Evolutionary conservation across 2,113 vertebrate species (phyloP).

Genomic region (Eleginops maclovinus): DNA sequence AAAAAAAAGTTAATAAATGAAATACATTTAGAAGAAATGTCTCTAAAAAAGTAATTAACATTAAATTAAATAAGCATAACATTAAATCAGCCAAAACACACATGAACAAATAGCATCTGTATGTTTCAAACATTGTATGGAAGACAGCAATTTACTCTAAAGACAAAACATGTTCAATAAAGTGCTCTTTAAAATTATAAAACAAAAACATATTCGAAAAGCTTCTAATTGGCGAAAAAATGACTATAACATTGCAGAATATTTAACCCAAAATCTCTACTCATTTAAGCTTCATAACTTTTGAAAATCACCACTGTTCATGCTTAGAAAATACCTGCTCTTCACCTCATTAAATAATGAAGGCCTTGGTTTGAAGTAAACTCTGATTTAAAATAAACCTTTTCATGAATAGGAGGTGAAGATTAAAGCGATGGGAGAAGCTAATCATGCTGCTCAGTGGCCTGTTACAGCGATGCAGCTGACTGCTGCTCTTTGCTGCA

Average conservation of each 20-base stretch:
- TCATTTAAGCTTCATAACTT: constrained; percentile 6
- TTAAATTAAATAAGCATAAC: no score
- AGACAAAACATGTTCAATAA: not conserved
- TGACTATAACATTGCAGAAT: not conserved
- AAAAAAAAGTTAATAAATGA: no score
- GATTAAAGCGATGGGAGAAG: constrained; percentile 44
- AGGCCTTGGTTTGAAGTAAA: constrained; percentile 18
- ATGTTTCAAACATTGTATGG: not conserved
- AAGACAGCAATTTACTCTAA: not conserved
- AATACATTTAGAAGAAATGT: no score
- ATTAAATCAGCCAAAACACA: not conserved
- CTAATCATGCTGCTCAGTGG: constrained; percentile 65
- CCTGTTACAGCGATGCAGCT: constrained; percentile 58
- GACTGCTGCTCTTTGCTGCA: constrained; percentile 63
- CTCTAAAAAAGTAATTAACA: no score
- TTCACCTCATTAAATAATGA: constrained; percentile 7
- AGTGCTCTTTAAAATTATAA: not conserved
- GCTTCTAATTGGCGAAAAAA: constrained; percentile 1
- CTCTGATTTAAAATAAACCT: constrained; percentile 28
- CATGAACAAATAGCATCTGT: not conserved
- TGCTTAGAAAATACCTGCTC: not conserved
- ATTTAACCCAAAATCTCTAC: not conserved
- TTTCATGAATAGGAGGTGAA: constrained; percentile 30
- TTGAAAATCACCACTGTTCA: not conserved
- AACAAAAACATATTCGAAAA: not conserved